Evolutionary conservation across 2,888 invertebrate species (phyloP).

Genomic region (Thysanoteuthis rhombus): DNA sequence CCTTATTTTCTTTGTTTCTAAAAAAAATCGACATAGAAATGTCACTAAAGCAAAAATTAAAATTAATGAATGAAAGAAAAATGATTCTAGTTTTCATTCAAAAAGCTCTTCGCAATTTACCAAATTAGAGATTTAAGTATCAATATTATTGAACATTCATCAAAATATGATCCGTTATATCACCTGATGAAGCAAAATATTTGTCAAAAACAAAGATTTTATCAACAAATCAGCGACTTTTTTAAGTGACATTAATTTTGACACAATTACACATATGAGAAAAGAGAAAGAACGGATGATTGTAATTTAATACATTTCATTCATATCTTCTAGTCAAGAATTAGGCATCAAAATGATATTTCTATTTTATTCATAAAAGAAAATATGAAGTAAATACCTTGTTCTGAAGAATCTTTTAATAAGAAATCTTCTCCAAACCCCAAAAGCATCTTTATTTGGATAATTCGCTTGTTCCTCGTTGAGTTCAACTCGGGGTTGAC

Average conservation of each 20-base stretch:
- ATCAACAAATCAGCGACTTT: neutral
- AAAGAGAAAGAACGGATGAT: too few relatives aligned
- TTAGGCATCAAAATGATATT: neutral
- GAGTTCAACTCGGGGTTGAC: slow-evolving; percentile 57
- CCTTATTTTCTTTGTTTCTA: too few relatives aligned
- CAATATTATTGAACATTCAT: too few relatives aligned
- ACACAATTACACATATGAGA: too few relatives aligned
- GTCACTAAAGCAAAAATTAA: too few relatives aligned
- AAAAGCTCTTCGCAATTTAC: too few relatives aligned
- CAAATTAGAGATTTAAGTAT: too few relatives aligned
- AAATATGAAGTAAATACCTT: slow-evolving; percentile 49
- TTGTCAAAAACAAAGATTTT: neutral
- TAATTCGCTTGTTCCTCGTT: slow-evolving; percentile 61
- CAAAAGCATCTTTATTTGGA: slow-evolving; percentile 62
- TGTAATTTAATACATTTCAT: too few relatives aligned
- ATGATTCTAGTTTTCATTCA: too few relatives aligned
- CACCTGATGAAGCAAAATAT: neutral
- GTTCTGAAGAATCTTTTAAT: slow-evolving; percentile 66
- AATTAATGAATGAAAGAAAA: too few relatives aligned
- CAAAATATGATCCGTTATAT: too few relatives aligned
- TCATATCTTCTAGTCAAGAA: neutral
- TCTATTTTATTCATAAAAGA: neutral
- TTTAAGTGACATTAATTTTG: neutral
- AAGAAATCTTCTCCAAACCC: slow-evolving; percentile 61
- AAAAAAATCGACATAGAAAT: too few relatives aligned